phyloP scores from a whole-genome alignment of 1,140 invertebrate genomes.

The Philotrypesis tridentata region DNA sequence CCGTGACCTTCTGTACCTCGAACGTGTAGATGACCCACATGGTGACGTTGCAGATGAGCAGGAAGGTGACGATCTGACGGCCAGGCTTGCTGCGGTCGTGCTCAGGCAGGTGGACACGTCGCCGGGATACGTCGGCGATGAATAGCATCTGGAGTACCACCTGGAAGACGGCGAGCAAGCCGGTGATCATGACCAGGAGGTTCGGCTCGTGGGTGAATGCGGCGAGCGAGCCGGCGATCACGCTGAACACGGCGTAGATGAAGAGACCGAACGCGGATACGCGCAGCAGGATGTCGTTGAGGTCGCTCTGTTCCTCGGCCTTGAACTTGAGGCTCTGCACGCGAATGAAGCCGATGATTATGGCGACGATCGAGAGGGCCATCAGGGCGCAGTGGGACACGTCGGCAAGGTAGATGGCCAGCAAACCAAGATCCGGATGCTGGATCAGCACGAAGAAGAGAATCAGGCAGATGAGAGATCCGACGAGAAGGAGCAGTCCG shows the following conservation, averaged over 20 bases:
- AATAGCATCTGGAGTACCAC: constrained; percentile 94
- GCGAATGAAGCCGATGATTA: constrained; percentile 88
- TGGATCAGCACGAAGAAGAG: constrained; percentile 95
- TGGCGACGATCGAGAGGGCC: constrained; percentile 90
- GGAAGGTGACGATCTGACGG: constrained; percentile 94
- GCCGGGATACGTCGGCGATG: constrained; percentile 93
- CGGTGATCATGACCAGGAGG: constrained; percentile 91
- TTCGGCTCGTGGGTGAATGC: constrained; percentile 90
- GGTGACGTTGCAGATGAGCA: constrained; percentile 94
- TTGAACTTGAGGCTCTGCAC: constrained; percentile 92
- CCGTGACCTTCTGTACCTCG: constrained; percentile 93
- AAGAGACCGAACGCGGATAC: constrained; percentile 94
- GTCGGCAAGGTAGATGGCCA: constrained; percentile 92
- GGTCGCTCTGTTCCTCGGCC: constrained; percentile 88
- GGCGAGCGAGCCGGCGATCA: constrained; percentile 90
- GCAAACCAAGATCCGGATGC: constrained; percentile 83
- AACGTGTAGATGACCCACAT: constrained; percentile 98
- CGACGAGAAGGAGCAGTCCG: constrained; percentile 90
- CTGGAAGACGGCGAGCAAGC: constrained; percentile 88
- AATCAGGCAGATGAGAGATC: constrained; percentile 93
- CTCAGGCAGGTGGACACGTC: constrained; percentile 90
- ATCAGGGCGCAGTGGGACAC: constrained; percentile 91
- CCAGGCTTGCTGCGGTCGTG: constrained; percentile 95
- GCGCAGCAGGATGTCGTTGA: constrained; percentile 92
- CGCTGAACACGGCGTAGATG: constrained; percentile 93